A percentile compares a stretch with the other conserved stretches of the same genome.
Conservation (phyloP, 1,140 invertebrate species). For the Penaeus indicus region DNA sequence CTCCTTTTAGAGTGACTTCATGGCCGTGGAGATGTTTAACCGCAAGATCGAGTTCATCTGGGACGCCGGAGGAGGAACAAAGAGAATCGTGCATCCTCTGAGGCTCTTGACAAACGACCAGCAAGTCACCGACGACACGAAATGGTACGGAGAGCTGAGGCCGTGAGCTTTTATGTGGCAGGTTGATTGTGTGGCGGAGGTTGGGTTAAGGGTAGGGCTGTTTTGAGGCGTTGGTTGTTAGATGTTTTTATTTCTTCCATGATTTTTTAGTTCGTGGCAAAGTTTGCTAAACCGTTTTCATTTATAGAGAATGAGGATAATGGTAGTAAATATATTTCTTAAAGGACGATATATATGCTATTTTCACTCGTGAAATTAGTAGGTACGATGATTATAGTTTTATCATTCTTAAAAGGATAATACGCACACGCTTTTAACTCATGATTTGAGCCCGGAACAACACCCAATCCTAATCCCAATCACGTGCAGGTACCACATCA, state of each 20-base stretch:
- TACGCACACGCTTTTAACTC: neutral
- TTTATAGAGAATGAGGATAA: no score
- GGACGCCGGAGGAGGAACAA: constrained; percentile 81
- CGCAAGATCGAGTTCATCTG: constrained; percentile 82
- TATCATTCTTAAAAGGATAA: neutral
- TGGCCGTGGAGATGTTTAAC: constrained; percentile 84
- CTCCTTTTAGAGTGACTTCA: constrained; percentile 74
- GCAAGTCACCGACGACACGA: constrained; percentile 76
- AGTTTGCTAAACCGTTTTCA: no score
- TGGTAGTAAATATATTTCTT: no score
- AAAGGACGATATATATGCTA: no score
- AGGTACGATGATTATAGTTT: neutral
- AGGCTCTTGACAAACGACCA: constrained; percentile 74
- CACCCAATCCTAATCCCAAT: neutral
- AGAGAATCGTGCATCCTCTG: constrained; percentile 77
- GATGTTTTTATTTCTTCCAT: no score
- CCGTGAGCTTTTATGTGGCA: constrained; percentile 67
- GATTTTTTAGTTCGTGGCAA: no score
- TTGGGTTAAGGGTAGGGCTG: no score
- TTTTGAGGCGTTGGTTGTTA: no score
- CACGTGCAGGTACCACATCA: constrained; percentile 56
- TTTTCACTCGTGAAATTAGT: no score
- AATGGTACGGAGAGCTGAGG: constrained; percentile 83
- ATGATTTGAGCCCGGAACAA: neutral
- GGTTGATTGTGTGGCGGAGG: no score